phyloP scores from a whole-genome alignment of 64 coral and sea anemone species.

The Porites australiensis region DNA sequence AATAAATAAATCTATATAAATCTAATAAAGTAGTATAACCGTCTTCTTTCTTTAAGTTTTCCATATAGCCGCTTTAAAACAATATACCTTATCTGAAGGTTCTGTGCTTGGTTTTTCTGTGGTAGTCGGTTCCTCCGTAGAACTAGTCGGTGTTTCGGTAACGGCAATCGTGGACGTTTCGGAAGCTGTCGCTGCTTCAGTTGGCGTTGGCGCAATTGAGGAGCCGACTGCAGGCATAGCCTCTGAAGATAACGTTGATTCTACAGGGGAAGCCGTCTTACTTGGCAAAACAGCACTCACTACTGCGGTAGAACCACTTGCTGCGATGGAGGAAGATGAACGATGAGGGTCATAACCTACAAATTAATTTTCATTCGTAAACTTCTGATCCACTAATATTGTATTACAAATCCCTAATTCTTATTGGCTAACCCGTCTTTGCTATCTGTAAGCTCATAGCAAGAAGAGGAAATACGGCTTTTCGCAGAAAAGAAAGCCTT shows the following conservation, averaged over 20 bases:
- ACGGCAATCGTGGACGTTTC: background rate
- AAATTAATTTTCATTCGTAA: background rate
- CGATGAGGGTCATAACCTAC: background rate
- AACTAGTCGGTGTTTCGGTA: background rate
- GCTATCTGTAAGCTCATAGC: no score
- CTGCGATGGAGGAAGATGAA: background rate
- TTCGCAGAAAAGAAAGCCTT: no score
- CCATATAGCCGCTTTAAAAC: no score
- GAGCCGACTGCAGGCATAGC: background rate
- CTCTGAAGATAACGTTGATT: background rate
- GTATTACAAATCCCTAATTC: no score
- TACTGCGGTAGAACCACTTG: background rate
- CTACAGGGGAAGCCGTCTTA: background rate
- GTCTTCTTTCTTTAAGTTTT: no score
- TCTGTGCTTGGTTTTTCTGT: background rate
- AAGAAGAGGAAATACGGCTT: no score
- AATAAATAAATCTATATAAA: no score
- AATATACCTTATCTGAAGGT: conserved; percentile 26
- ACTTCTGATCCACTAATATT: no score
- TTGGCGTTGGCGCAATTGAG: background rate
- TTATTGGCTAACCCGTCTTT: no score
- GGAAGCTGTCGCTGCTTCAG: background rate
- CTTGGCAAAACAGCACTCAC: conserved; percentile 4
- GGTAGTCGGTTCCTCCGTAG: background rate
- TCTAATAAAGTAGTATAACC: no score